Percentiles rank a stretch among this genome's conserved stretches.
Conservation (phyloP, 2,113 vertebrate species). For the Ascaphus truei region DNA sequence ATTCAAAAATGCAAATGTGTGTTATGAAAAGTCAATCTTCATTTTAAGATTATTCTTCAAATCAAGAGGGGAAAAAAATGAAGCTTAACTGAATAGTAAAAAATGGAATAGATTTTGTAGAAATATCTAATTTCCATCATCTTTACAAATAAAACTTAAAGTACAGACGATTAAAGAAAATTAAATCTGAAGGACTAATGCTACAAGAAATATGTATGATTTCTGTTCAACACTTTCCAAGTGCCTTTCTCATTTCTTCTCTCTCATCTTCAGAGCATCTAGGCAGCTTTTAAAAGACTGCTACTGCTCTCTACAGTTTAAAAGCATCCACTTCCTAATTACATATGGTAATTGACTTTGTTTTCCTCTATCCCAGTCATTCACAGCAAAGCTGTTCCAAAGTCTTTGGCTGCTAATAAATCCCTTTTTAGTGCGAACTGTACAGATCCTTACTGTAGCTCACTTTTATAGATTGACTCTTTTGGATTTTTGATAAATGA, state of each 20-base stretch:
- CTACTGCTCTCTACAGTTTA: slow-evolving; percentile 99
- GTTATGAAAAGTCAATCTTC: too few relatives aligned
- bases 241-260: slow-evolving; percentile 56
- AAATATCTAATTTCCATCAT: too few relatives aligned
- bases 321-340: slow-evolving; percentile 82
- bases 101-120: too few relatives aligned
- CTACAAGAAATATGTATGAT: slow-evolving; percentile 53
- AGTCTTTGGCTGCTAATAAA: slow-evolving; percentile 66
- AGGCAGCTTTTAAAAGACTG: slow-evolving; percentile 85
- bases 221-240: slow-evolving; percentile 56
- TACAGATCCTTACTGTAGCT: slow-evolving; percentile 56
- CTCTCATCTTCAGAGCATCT: slow-evolving; percentile 61
- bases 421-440: slow-evolving; percentile 60
- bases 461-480: slow-evolving; percentile 61
- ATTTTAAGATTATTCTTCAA: too few relatives aligned
- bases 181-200: slow-evolving; percentile 46
- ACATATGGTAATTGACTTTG: slow-evolving; percentile 74
- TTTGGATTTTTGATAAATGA: slow-evolving; percentile 65
- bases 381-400: slow-evolving; percentile 61
- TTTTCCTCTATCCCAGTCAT: slow-evolving; percentile 64
- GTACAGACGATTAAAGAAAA: slow-evolving; percentile 35
- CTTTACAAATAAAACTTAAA: too few relatives aligned
- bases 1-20: too few relatives aligned
- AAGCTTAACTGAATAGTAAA: too few relatives aligned
- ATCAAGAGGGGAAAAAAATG: too few relatives aligned